These are phyloP conservation scores for Sarcoramphus papa DNA, from an alignment of 2,797 vertebrate species.

Conservation along the genomic window DNA sequence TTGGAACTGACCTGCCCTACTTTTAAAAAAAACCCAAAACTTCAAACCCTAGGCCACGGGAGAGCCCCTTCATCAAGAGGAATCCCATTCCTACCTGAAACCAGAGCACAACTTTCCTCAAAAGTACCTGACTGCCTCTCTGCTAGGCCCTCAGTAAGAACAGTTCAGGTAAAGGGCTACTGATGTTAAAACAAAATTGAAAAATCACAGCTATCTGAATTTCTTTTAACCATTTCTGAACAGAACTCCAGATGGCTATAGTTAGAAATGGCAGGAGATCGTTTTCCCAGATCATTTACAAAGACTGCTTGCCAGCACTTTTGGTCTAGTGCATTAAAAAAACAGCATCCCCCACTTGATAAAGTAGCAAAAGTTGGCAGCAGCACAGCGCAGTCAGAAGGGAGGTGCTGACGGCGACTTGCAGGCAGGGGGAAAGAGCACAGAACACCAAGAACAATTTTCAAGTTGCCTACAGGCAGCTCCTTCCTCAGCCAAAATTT, in stretches of 20 bases:
- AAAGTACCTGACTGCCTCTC: background rate
- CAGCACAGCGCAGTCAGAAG: rapidly evolving
- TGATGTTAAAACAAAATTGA: too few species aligned
- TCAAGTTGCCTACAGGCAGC: background rate
- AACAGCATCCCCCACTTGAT: rapidly evolving
- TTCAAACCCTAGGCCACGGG: rapidly evolving
- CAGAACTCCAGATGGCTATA: background rate
- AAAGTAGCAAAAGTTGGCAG: background rate
- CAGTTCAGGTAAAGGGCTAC: background rate
- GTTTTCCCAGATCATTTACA: background rate
- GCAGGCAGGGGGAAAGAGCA: background rate
- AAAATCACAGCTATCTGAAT: background rate
- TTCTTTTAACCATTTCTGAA: background rate
- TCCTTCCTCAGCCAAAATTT: background rate
- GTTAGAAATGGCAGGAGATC: background rate
- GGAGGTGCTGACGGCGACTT: background rate
- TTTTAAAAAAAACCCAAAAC: background rate
- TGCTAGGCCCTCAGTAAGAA: background rate
- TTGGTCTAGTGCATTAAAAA: background rate
- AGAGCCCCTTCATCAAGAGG: background rate
- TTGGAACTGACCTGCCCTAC: background rate
- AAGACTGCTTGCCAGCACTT: background rate
- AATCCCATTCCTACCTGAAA: background rate
- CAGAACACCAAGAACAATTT: background rate
- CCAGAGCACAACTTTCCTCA: background rate